Evolutionary conservation across 2,888 invertebrate species (phyloP), one percentile per base, ranked within the genome.

Genomic region (Pachymerium ferrugineum): DNA sequence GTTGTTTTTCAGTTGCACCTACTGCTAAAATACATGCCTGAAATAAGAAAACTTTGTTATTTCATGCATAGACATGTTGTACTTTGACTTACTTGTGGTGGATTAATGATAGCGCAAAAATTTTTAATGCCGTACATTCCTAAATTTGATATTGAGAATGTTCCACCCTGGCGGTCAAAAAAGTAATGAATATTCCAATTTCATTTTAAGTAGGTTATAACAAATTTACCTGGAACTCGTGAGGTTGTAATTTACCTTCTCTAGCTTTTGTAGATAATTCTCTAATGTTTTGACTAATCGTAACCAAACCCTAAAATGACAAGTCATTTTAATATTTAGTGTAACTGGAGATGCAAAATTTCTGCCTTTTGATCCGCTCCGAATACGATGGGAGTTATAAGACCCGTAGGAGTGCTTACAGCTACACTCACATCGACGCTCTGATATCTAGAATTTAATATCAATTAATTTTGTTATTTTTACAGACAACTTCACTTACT

Each of bases 391-490:
- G 99, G 99, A 0, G 99, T 99, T 76, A 99, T 97, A 10, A 99
- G 87, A 0, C 99, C 99, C 76, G 88, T 87, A 3, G 94, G 93
- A 0, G 98, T 98, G 75, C 94, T 93, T 4, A 99, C 99, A 0
- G 99, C 98, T 74, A 99, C 93, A 79, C 93, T 94, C 0, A 99
- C 91, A 83, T 99, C 99, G 10, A 97, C 97, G 79, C 90, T 89
- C 70, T 90, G 88, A 81, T 90, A 94, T 80, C 93, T 93, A 70
- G 12, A 28, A 67, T 12, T 16, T 10, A 19, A 67, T 19, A 16
- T 67, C 28, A 3, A 16, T 67, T 8, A 3, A 6, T 25, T 67
- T 67, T 68, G 8, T 35, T 35, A 35, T 10, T 10, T 10, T 62
- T 14, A 62, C 8, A 14, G 16, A 62, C 19, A 62, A 14, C 71